phyloP scores from a whole-genome alignment of 2,888 invertebrate species.

The Adelphocoris suturalis region DNA sequence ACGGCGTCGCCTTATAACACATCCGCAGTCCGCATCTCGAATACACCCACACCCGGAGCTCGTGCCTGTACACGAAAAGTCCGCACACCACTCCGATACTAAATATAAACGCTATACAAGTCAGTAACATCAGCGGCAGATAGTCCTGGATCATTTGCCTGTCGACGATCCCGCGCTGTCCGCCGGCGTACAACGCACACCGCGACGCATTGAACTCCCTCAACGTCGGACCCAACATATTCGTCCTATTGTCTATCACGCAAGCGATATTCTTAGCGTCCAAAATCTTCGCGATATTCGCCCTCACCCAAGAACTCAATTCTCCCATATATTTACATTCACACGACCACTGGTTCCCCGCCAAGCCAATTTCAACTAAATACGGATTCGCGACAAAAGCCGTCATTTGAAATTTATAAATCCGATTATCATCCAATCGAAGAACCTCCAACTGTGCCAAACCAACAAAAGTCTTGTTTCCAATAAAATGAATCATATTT shows the following conservation, averaged over 20 bases:
- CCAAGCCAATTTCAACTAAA: constrained; percentile 90
- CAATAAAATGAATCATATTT: constrained; percentile 90
- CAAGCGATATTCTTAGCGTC: constrained; percentile 89
- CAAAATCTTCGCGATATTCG: constrained; percentile 88
- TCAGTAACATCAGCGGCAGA: constrained; percentile 88
- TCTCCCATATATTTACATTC: constrained; percentile 91
- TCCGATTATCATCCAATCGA: constrained; percentile 90
- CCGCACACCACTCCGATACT: constrained; percentile 77
- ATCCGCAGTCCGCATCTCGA: constrained; percentile 91
- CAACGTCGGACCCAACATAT: constrained; percentile 85
- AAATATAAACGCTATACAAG: constrained; percentile 87
- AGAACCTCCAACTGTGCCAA: constrained; percentile 91
- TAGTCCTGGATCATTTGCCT: constrained; percentile 86
- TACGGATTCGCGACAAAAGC: constrained; percentile 90
- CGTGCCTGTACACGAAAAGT: constrained; percentile 87
- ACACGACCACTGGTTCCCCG: constrained; percentile 94
- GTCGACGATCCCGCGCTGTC: constrained; percentile 75
- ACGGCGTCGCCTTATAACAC: constrained; percentile 90
- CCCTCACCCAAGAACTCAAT: constrained; percentile 89
- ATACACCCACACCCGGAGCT: constrained; percentile 91
- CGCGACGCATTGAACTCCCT: constrained; percentile 89
- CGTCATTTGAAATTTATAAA: constrained; percentile 92
- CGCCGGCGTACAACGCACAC: constrained; percentile 81
- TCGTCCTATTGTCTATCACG: constrained; percentile 86
- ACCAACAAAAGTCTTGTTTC: constrained; percentile 90